These are phyloP conservation scores for Dermatemys mawii DNA, from an alignment of 2,113 vertebrate genomes.

Conservation along the genomic window DNA sequence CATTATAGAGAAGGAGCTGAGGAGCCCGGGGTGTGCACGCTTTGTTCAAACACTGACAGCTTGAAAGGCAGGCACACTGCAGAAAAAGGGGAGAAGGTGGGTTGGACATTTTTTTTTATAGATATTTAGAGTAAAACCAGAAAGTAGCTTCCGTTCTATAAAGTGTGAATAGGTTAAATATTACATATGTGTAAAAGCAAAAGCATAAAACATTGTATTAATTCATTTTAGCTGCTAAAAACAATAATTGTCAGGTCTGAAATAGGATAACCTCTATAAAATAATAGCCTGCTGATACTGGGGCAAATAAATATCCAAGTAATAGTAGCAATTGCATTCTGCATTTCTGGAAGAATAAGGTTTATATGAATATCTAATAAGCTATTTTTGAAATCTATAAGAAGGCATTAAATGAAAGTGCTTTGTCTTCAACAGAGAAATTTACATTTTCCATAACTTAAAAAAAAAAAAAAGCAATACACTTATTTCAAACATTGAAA, in stretches of 20 bases:
- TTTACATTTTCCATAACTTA: neutral
- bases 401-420: neutral
- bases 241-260: neutral
- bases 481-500: neutral
- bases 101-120: neutral
- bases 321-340: neutral
- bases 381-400: neutral
- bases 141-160: neutral
- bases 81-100: neutral
- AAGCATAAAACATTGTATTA: neutral
- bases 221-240: neutral
- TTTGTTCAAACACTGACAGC: too few relatives aligned
- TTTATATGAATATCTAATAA: neutral
- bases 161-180: accelerated
- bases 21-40: too few relatives aligned
- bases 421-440: neutral
- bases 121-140: neutral
- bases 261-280: neutral
- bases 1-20: too few relatives aligned
- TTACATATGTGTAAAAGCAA: neutral
- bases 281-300: neutral
- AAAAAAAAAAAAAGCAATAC: neutral
- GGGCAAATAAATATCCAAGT: neutral
- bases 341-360: neutral
- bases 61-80: too few relatives aligned